Conservation (phyloP, 2,113 vertebrate genomes). For the Osmerus mordax region DNA sequence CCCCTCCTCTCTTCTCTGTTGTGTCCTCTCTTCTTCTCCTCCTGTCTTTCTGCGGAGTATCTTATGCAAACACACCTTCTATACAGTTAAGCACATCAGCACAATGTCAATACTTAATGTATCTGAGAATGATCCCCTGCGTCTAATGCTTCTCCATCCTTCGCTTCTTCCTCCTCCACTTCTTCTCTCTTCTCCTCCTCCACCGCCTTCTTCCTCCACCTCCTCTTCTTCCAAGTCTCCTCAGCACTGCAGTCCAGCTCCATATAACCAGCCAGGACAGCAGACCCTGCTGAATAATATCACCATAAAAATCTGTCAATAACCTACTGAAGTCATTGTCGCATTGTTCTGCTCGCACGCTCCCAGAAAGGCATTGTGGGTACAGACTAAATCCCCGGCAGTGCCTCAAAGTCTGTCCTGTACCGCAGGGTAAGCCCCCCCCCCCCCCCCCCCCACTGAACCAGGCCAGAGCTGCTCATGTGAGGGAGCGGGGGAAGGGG, state of each 20-base stretch:
- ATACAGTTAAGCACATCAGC: no score
- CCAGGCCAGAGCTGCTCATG: constrained; percentile 25
- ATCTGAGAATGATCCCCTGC: no score
- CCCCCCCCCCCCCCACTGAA: constrained; percentile 61
- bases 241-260: neutral
- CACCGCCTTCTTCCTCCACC: neutral
- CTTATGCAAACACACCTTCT: no score
- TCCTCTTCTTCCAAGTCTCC: neutral
- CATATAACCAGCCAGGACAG: neutral
- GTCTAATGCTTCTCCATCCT: no score
- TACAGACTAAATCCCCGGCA: constrained; percentile 74
- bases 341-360: constrained; percentile 12
- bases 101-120: no score
- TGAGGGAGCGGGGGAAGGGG: constrained; percentile 59
- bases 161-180: no score
- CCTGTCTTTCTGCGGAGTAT: neutral
- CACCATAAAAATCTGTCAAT: neutral
- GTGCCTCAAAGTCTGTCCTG: constrained; percentile 83
- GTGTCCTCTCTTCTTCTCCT: neutral
- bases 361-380: constrained; percentile 46
- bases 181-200: neutral
- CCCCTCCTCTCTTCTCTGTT: constrained; percentile 2
- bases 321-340: neutral
- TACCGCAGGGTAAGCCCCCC: constrained; percentile 78
- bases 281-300: neutral